A percentile compares a stretch with the other conserved stretches of the same genome.
phyloP scores from a whole-genome alignment of 2,888 invertebrate species.

The Spilosoma lubricipeda region DNA sequence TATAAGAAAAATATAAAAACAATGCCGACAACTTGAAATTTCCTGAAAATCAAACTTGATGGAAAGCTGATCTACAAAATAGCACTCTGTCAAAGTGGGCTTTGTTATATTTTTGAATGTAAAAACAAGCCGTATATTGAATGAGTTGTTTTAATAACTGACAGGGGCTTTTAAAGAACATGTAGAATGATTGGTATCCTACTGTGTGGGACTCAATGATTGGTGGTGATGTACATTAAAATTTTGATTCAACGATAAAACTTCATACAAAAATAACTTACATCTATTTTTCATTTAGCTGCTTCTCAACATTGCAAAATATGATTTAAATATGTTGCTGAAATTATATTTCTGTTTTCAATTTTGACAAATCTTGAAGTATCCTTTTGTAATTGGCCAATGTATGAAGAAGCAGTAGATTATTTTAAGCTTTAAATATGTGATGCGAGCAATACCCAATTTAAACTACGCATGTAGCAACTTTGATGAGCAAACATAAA shows the following conservation, averaged over 20 bases:
- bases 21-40: not conserved
- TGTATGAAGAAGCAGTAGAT: too few relatives aligned
- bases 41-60: not conserved
- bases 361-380: not conserved
- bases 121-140: conserved; percentile 1
- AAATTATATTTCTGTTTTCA: not conserved
- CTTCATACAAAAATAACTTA: not conserved
- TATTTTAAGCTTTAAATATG: too few relatives aligned
- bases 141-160: conserved; percentile 5
- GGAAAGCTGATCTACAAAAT: conserved; percentile 2
- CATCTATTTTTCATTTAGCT: not conserved
- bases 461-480: too few relatives aligned
- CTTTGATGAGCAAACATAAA: too few relatives aligned
- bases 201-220: not conserved
- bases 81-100: conserved; percentile 7
- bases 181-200: conserved; percentile 7
- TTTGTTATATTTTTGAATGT: not conserved
- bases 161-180: conserved; percentile 11
- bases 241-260: not conserved
- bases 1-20: not conserved
- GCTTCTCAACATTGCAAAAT: not conserved
- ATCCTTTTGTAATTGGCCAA: not conserved
- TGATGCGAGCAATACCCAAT: too few relatives aligned
- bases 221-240: not conserved
- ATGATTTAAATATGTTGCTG: not conserved